Percentiles rank a stretch among this genome's conserved stretches.
Conservation (phyloP, 2,113 vertebrate species). For the Australoheros scitulus region DNA sequence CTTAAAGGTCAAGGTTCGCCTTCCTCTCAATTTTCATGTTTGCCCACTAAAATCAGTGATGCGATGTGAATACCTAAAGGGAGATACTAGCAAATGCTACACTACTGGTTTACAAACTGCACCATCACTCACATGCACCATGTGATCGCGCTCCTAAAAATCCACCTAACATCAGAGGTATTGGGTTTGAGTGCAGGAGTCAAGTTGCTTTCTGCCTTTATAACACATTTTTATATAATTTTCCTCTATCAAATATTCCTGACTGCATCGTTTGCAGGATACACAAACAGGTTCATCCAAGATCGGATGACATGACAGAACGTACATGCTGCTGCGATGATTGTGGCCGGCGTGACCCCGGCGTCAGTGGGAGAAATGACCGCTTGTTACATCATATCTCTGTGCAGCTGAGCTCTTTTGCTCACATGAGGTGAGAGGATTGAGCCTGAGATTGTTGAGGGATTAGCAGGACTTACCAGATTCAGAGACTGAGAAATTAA, state of each 20-base stretch:
- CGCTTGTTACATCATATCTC: constrained; percentile 62
- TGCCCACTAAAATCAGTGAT: too few relatives aligned
- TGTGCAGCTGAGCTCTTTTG: constrained; percentile 49
- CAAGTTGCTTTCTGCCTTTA: neutral
- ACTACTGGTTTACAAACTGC: neutral
- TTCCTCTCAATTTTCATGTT: neutral
- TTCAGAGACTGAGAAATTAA: constrained; percentile 66
- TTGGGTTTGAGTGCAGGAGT: neutral
- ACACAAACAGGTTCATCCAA: neutral
- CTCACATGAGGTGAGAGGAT: constrained; percentile 71
- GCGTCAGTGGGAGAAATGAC: constrained; percentile 12
- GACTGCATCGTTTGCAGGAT: neutral
- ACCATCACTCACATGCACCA: neutral
- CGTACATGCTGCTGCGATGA: constrained; percentile 16
- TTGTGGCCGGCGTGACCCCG: neutral
- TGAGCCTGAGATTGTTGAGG: constrained; percentile 72
- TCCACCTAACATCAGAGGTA: neutral
- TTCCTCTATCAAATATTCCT: neutral
- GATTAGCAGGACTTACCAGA: constrained; percentile 76
- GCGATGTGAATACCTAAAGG: neutral
- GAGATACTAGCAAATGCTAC: neutral
- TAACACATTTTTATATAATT: neutral
- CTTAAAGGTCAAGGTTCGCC: neutral
- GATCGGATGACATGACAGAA: constrained; percentile 5
- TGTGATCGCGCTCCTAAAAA: neutral